Base-by-base conservation (phyloP, 2,113 vertebrate genomes). In the Platysternon megacephalum region DNA sequence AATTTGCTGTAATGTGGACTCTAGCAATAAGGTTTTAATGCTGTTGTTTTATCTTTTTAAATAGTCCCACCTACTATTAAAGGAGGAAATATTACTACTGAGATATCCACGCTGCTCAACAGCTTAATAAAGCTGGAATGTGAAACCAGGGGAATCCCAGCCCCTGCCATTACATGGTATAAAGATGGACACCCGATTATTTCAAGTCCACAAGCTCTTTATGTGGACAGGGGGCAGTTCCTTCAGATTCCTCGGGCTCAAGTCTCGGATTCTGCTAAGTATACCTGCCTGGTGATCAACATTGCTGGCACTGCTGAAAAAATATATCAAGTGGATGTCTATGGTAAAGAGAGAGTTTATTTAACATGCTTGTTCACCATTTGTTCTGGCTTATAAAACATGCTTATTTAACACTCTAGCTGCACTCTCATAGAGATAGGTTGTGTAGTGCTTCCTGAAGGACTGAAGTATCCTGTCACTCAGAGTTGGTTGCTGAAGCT, bases 51-150 rank as follows among this genome's bases (percentile, higher is more conserved):
- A 48, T 97, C 68, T 94, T 19, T 96, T 86, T 83, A 65, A 97
- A 84, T 87, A 99, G 99, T 99, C 22, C 99, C 99, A 51, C 99
- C 99, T 4, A 99, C 98, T 80, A 99, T 99, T 93, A 99, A 99
- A 97, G 99, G 99, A 93, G 99, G 99, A 26, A 99, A 99, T 85
- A 65, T 96, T 52, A 99, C 99, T 32, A 97, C 98, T 2, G 98
- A 99, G 79, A 94, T 99, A 22, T 99, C 98, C 0, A 97, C 96
- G 0, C 95, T 99, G 86, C 98, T 99, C 95, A 98, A 99, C 96
- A 98, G 98, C 4, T 17, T 94, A 3, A 98, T 99, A 32, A 98
- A 96, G 9, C 96, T 99, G 97, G 99, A 99, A 89, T 99, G 99
- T 48, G 99, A 99, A 90, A 94, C 98, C 2, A 98, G 99, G 16